Percentiles rank a stretch among this genome's conserved stretches.
Conservation (phyloP, 2,888 invertebrate genomes). For the Diarsia rubi region DNA sequence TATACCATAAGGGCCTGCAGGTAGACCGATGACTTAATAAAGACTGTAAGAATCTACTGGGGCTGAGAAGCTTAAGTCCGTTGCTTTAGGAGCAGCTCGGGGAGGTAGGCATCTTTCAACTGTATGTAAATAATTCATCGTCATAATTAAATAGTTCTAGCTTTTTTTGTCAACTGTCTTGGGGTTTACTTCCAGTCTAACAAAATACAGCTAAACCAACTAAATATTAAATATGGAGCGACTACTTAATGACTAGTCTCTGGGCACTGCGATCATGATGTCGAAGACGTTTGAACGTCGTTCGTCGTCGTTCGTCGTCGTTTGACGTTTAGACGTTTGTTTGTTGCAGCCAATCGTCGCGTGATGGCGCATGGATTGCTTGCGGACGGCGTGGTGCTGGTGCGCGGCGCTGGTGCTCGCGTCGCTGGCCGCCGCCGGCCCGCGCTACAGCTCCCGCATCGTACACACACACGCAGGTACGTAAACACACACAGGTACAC, state of each 20-base stretch:
- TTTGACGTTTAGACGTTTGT: background rate
- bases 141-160: background rate
- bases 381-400: constrained; percentile 86
- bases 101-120: background rate
- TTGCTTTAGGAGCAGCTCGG: background rate
- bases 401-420: constrained; percentile 85
- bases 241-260: background rate
- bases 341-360: constrained; percentile 80
- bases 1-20: background rate
- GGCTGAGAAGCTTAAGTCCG: too few relatives aligned
- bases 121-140: background rate
- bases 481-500: background rate
- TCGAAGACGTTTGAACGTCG: too few relatives aligned
- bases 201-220: background rate
- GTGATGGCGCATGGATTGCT: constrained; percentile 90
- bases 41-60: background rate
- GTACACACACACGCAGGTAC: constrained; percentile 94
- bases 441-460: constrained; percentile 94
- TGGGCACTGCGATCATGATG: background rate
- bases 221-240: background rate
- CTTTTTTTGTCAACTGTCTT: background rate
- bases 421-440: constrained; percentile 88
- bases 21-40: too few relatives aligned
- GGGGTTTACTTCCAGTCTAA: too few relatives aligned
- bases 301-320: too few relatives aligned